A percentile compares a stretch with the other conserved stretches of the same genome.
Evolutionary conservation across 1,140 invertebrate genomes (phyloP).

Genomic region (Saccostrea glomerata): DNA sequence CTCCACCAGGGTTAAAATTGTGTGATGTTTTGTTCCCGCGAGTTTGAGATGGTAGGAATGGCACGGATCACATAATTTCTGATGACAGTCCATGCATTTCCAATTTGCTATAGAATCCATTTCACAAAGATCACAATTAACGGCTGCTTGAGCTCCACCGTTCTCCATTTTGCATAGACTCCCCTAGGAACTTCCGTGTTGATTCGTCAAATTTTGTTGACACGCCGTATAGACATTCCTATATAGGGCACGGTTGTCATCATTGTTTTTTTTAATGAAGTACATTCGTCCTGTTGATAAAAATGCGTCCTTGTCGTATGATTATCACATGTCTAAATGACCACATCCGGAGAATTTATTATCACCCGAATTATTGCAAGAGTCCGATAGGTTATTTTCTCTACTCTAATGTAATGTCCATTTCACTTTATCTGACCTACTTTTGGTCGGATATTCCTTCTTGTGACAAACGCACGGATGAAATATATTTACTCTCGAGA

Average conservation of each 20-base stretch:
- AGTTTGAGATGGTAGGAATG: not conserved
- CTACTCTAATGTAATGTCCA: too few species aligned
- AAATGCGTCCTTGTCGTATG: not conserved
- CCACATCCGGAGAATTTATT: not conserved
- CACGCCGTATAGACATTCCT: not conserved
- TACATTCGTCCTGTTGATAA: not conserved
- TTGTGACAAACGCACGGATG: too few species aligned
- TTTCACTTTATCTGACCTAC: too few species aligned
- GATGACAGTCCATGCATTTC: conserved; percentile 29
- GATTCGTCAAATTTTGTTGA: not conserved
- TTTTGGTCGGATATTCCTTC: too few species aligned
- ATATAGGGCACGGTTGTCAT: not conserved
- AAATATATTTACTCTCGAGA: too few species aligned
- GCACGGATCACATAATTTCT: conserved; percentile 14
- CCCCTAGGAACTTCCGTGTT: not conserved
- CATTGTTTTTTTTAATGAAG: not conserved
- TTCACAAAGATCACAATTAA: conserved; percentile 31
- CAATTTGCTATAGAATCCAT: conserved; percentile 7
- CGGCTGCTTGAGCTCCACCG: not conserved
- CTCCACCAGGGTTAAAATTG: not conserved
- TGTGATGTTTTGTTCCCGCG: not conserved
- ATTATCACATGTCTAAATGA: not conserved
- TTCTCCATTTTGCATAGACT: not conserved
- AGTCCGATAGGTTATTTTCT: too few species aligned
- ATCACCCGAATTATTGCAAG: too few species aligned